Percentiles rank a stretch among this genome's conserved stretches.
phyloP scores from a whole-genome alignment of 2,797 vertebrate species.

The Gymnothorax reevesii region DNA sequence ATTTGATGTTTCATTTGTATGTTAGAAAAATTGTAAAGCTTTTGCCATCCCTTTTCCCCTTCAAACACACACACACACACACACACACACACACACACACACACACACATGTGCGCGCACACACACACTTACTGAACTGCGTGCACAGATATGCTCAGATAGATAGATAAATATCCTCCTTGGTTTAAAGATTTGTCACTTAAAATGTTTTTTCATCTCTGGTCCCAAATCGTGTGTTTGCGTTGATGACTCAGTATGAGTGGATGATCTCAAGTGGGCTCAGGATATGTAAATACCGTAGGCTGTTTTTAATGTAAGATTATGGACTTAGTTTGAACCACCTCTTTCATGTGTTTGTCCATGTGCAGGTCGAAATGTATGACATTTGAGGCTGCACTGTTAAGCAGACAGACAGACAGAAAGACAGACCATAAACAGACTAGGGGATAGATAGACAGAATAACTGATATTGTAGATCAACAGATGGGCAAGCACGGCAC shows the following conservation, averaged over 20 bases:
- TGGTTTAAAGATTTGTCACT: not conserved
- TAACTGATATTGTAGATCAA: too few species aligned
- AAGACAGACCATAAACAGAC: not conserved
- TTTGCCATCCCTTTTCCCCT: constrained; percentile 9
- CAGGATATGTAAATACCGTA: too few species aligned
- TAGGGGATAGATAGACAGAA: too few species aligned
- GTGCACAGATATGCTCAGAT: not conserved
- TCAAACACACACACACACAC: not conserved
- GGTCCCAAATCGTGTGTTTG: not conserved
- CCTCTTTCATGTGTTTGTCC: not conserved
- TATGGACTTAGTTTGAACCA: too few species aligned
- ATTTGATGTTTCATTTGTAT: constrained; percentile 82
- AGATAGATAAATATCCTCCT: not conserved
- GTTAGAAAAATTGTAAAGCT: constrained; percentile 71
- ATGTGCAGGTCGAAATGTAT: not conserved
- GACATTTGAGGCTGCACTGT: not conserved
- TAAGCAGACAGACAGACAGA: not conserved
- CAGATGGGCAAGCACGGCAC: not conserved
- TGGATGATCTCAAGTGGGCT: not conserved
- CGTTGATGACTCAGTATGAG: not conserved
- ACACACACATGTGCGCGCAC: not conserved
- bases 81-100: not conserved
- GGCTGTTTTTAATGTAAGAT: too few species aligned
- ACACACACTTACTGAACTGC: not conserved
- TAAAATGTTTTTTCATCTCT: not conserved